phyloP scores from a whole-genome alignment of 2,888 invertebrate genomes.

The Plebejus melissa region DNA sequence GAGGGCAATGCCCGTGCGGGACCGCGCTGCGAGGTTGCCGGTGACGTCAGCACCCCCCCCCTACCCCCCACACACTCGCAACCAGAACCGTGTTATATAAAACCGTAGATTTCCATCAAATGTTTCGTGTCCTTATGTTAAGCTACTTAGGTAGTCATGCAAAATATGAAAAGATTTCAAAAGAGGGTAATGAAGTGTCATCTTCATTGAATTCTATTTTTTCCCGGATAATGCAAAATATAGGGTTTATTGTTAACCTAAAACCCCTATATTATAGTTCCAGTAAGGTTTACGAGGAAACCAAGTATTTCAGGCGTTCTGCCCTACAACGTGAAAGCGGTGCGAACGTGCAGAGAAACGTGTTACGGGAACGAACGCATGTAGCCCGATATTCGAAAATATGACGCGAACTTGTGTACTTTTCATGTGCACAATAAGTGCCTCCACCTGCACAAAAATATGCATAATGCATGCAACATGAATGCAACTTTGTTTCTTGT shows the following conservation, averaged over 20 bases:
- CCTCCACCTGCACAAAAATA: too few species aligned
- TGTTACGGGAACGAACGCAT: not conserved
- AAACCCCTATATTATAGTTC: not conserved
- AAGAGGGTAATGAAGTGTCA: not conserved
- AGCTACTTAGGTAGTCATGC: not conserved
- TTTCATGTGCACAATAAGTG: too few species aligned
- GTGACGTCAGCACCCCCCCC: constrained; percentile 10
- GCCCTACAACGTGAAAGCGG: not conserved
- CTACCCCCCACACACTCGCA: not conserved
- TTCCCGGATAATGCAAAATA: not conserved
- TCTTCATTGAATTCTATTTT: not conserved
- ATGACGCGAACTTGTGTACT: not conserved
- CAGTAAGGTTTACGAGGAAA: not conserved
- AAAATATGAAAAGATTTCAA: not conserved
- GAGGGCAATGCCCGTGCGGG: constrained; percentile 54
- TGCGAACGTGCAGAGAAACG: not conserved
- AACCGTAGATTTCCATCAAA: constrained; percentile 14
- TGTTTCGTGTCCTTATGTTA: not conserved
- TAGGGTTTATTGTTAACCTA: not conserved
- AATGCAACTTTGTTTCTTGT: too few species aligned
- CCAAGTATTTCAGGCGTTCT: not conserved
- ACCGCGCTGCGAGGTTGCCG: constrained; percentile 40
- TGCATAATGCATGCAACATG: too few species aligned
- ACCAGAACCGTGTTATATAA: not conserved
- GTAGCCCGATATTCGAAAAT: not conserved